Evolutionary conservation across 1,140 invertebrate genomes (phyloP).

Genomic region (Leptoteleia sp.): DNA sequence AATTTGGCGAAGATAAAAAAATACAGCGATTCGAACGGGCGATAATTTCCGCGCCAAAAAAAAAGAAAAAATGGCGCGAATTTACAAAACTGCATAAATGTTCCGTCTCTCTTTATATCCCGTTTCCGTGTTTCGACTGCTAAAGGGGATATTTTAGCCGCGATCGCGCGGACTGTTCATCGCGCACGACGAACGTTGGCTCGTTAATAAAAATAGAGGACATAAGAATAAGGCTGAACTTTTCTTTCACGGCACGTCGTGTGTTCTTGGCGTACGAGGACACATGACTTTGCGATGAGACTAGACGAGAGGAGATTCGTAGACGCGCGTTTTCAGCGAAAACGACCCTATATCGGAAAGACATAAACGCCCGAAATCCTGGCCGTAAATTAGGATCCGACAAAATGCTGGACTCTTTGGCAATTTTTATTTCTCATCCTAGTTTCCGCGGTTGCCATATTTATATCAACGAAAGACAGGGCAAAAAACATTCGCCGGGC

Average conservation of each 20-base stretch:
- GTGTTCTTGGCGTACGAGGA: constrained; percentile 69
- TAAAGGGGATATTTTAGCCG: constrained; percentile 63
- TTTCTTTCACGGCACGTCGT: constrained; percentile 73
- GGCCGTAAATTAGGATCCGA: constrained; percentile 81
- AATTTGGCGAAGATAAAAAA: too few relatives aligned
- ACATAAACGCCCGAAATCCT: constrained; percentile 80
- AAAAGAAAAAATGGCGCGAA: too few relatives aligned
- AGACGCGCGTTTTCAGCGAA: constrained; percentile 73
- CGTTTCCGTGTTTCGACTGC: constrained; percentile 61
- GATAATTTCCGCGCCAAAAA: constrained; percentile 38
- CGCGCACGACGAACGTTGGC: constrained; percentile 65
- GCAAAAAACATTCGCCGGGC: constrained; percentile 38
- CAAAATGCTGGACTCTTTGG: constrained; percentile 77
- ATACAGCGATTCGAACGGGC: not conserved
- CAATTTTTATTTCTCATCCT: constrained; percentile 70
- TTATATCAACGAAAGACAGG: constrained; percentile 39
- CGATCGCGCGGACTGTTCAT: constrained; percentile 66
- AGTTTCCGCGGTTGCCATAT: constrained; percentile 60
- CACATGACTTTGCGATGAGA: constrained; percentile 66
- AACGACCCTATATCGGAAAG: constrained; percentile 81
- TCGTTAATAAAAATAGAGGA: constrained; percentile 72
- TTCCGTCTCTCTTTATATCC: constrained; percentile 61
- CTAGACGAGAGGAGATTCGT: constrained; percentile 73
- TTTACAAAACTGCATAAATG: constrained; percentile 45
- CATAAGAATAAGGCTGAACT: constrained; percentile 70